These are phyloP conservation scores for Lepeophtheirus nordmannii DNA, from an alignment of 2,888 invertebrate species.

Conservation along the genomic window DNA sequence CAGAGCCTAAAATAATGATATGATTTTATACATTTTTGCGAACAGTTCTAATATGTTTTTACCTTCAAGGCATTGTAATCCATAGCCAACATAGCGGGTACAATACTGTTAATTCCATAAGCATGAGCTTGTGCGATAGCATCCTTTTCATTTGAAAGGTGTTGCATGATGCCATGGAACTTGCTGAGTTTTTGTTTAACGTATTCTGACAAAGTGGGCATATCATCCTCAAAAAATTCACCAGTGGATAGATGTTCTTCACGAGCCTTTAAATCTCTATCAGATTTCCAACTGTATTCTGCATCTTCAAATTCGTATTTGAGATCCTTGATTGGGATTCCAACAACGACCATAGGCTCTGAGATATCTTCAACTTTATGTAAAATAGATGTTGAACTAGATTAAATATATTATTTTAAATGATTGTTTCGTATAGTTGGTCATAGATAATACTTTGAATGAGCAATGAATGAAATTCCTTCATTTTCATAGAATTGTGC, in stretches of 20 bases:
- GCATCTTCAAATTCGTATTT: conserved; percentile 23
- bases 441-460: not conserved
- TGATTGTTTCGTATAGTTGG: too few relatives aligned
- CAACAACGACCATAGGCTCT: conserved; percentile 13
- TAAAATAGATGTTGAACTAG: conserved; percentile 13
- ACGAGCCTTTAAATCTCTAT: conserved; percentile 20
- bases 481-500: conserved; percentile 13
- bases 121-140: conserved; percentile 3
- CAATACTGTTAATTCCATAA: conserved; percentile 6
- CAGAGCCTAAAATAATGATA: not conserved
- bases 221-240: not conserved
- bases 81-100: conserved; percentile 8
- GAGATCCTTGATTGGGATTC: conserved; percentile 8
- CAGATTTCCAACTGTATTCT: conserved; percentile 16
- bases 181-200: not conserved
- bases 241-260: conserved; percentile 12
- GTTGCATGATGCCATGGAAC: not conserved
- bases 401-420: not conserved
- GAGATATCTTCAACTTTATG: not conserved
- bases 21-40: not conserved
- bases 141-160: not conserved
- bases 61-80: conserved; percentile 7
- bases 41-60: not conserved
- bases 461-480: not conserved
- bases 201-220: not conserved